These are phyloP conservation scores for Gryllus longicercus DNA, from an alignment of 2,888 invertebrate genomes.

Conservation along the genomic window DNA sequence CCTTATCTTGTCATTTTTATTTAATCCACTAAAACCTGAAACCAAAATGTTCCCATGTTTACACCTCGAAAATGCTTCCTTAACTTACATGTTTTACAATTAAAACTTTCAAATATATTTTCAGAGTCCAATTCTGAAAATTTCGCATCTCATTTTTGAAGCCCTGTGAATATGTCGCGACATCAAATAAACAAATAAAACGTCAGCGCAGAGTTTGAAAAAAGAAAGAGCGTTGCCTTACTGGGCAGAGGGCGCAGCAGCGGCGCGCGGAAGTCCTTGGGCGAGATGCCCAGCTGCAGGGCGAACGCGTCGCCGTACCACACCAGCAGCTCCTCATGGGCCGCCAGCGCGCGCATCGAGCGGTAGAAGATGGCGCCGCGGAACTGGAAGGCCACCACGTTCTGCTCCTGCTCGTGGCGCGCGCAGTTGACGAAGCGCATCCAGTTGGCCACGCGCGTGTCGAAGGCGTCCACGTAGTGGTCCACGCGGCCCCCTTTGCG, in stretches of 20 bases:
- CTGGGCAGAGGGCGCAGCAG: background rate
- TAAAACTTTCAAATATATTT: too few relatives aligned
- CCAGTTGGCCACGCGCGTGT: slow-evolving; percentile 53
- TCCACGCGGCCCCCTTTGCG: slow-evolving; percentile 2
- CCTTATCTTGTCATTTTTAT: too few relatives aligned
- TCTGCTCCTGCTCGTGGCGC: slow-evolving; percentile 52
- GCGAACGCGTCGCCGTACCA: slow-evolving; percentile 49
- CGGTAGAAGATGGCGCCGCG: slow-evolving; percentile 54
- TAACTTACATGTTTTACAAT: too few relatives aligned
- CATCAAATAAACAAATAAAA: too few relatives aligned
- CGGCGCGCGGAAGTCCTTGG: slow-evolving; percentile 22
- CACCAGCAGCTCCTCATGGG: slow-evolving; percentile 48
- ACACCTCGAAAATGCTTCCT: too few relatives aligned
- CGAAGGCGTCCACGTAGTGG: slow-evolving; percentile 49
- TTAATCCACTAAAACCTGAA: too few relatives aligned
- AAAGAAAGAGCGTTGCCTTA: background rate
- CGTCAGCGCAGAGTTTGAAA: too few relatives aligned
- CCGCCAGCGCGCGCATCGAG: slow-evolving; percentile 43
- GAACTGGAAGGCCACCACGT: slow-evolving; percentile 57
- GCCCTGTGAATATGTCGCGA: too few relatives aligned
- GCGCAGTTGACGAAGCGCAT: slow-evolving; percentile 58
- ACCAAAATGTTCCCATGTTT: too few relatives aligned
- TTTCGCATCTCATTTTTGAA: too few relatives aligned
- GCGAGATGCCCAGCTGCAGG: slow-evolving; percentile 43
- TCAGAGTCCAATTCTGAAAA: too few relatives aligned